Base-by-base conservation (phyloP, 2,797 vertebrate genomes). In the Strix occidentalis region DNA sequence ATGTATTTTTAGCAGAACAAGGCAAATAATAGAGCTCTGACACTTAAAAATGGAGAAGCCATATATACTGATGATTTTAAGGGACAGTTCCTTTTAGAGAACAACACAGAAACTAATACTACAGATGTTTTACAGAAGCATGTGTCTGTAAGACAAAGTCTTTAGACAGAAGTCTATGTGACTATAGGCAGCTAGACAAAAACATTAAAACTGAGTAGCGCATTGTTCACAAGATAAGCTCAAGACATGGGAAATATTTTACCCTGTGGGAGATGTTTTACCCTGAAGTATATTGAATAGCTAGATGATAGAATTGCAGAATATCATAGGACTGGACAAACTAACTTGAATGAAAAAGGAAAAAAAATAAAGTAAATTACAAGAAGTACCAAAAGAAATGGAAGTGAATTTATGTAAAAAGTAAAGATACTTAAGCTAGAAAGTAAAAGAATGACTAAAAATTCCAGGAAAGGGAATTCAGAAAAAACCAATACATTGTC, bases 161-260 rank as follows among this genome's bases (percentile, higher is more conserved):
- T 35, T 58, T 45, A 66, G 35, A 71, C 16, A 31, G 43, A 69
- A 58, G 15, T 4, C 13, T 70, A 9, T 29, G 16, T 56, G 13
- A 20, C 31, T 45, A 8, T 19, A 48, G 23, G 13, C 31, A 53
- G 6, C 12, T n/a, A 66, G 31, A 71, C 2, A 82, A 63, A 90
- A 82, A 35, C 0, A 0, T 69, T 86, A 48, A 71, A 71, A 81
- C 43, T 56, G 8, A 48, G 1, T 24, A 37, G 4, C 16, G 3
- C 7, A 26, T n/a, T 13, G 26, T 57, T 71, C 23, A 37, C 13
- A 50, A 71, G 58, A 39, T 46, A 60, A 78, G 6, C 10, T 75
- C 21, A 68, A 43, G 8, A 39, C 5, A 41, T 21, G 13, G 2
- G 1, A 72, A 87, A 75, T 84, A 2, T 48, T 90, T 80, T 48